Conservation (phyloP, 2,797 vertebrate genomes). For the Pseudochirops cupreus region DNA sequence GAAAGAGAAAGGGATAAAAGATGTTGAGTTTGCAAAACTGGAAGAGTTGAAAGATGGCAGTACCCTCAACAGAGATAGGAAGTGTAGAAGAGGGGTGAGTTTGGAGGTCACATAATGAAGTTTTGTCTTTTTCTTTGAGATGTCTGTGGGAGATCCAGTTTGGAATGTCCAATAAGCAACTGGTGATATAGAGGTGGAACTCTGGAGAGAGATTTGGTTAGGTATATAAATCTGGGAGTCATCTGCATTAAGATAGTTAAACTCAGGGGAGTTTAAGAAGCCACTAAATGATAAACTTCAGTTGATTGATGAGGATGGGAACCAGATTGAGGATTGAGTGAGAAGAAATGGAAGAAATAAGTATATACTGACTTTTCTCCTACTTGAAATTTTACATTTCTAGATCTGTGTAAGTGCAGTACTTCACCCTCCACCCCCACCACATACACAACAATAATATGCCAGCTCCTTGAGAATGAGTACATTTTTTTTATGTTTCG, state of each 20-base stretch:
- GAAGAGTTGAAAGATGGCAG: neutral
- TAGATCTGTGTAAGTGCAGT: neutral
- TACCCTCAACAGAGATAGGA: neutral
- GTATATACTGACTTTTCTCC: neutral
- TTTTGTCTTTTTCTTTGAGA: neutral
- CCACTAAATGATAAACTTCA: neutral
- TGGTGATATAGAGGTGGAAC: too few species aligned
- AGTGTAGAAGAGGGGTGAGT: neutral
- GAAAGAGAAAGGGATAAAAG: neutral
- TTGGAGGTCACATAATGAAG: neutral
- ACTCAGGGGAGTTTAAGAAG: neutral
- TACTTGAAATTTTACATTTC: neutral
- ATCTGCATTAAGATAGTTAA: neutral
- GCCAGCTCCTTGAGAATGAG: neutral
- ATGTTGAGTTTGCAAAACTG: neutral
- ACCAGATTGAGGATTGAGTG: neutral
- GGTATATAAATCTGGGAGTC: too few species aligned
- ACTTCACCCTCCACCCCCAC: neutral
- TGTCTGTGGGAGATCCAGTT: neutral
- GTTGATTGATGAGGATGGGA: neutral
- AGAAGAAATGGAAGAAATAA: neutral
- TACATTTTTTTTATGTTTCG: neutral
- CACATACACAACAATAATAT: neutral
- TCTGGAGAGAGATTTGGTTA: neutral
- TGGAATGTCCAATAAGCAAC: neutral